A percentile compares a stretch with the other conserved stretches of the same genome.
Evolutionary conservation across 2,797 vertebrate species (phyloP).

Genomic region (Coendou prehensilis): DNA sequence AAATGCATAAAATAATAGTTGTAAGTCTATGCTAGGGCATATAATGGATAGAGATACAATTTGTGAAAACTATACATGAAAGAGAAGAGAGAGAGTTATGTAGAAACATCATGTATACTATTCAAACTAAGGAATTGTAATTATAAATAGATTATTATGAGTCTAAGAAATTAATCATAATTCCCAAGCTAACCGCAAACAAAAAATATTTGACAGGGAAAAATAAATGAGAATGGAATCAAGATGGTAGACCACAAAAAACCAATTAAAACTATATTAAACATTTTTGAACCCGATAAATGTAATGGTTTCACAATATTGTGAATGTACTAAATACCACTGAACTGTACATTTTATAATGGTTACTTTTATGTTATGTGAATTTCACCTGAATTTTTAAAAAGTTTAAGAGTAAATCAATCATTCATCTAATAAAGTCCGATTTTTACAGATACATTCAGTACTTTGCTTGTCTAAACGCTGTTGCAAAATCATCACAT

Average conservation of each 20-base stretch:
- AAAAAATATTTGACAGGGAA: neutral
- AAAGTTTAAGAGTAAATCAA: neutral
- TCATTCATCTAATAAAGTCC: neutral
- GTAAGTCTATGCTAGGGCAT: neutral
- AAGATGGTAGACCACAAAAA: neutral
- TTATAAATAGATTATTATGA: neutral
- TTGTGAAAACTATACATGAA: neutral
- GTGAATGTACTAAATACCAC: neutral
- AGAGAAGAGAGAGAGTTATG: neutral
- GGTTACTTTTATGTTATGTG: neutral
- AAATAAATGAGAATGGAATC: neutral
- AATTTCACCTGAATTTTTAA: neutral
- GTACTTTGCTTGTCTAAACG: constrained; percentile 35
- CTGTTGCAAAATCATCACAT: neutral
- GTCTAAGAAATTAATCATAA: neutral
- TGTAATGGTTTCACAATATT: neutral
- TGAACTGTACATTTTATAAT: neutral
- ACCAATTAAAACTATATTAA: neutral
- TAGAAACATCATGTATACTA: neutral
- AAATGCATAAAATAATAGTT: neutral
- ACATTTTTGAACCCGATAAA: neutral
- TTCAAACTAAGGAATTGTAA: neutral
- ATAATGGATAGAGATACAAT: neutral
- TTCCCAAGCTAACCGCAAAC: neutral
- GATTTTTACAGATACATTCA: neutral